Evolutionary conservation across 2,113 vertebrate species (phyloP).

Genomic region (Gasterosteus nipponicus): DNA sequence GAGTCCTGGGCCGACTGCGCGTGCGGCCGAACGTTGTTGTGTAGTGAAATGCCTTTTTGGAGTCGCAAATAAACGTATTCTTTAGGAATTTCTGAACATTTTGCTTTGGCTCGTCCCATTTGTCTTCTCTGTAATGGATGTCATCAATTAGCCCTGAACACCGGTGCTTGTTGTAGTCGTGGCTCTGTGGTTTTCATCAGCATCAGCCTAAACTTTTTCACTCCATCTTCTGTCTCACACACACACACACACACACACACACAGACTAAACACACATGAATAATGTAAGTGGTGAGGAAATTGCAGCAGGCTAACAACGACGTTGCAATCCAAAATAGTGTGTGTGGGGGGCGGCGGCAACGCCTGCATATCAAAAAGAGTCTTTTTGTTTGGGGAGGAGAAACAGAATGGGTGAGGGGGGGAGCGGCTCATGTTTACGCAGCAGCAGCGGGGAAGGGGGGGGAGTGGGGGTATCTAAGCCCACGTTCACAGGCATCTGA

Average conservation of each 20-base stretch:
- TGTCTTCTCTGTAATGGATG: not conserved
- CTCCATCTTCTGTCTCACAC: conserved; percentile 11
- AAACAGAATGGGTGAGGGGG: not conserved
- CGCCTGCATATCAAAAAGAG: conserved; percentile 68
- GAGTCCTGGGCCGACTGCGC: no score
- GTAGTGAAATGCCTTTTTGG: not conserved
- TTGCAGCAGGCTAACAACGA: conserved; percentile 59
- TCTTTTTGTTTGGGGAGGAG: conserved; percentile 48
- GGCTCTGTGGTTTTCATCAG: conserved; percentile 64
- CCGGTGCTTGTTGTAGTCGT: conserved; percentile 45
- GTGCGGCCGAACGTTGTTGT: not conserved
- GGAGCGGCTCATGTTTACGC: conserved; percentile 63
- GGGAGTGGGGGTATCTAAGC: conserved; percentile 52
- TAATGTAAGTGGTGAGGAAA: conserved; percentile 67
- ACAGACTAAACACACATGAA: conserved; percentile 55
- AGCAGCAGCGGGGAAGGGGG: conserved; percentile 33
- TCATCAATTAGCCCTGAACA: conserved; percentile 18
- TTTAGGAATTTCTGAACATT: not conserved
- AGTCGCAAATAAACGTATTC: not conserved
- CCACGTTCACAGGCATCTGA: conserved; percentile 38
- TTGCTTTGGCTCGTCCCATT: not conserved
- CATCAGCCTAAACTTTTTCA: conserved; percentile 52
- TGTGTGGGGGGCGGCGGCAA: conserved; percentile 4
- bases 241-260: not conserved
- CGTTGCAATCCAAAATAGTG: conserved; percentile 61